Evolutionary conservation across 2,888 invertebrate genomes (phyloP), one percentile per base, ranked within the genome.

Genomic region (Metopia argyrocephala): DNA sequence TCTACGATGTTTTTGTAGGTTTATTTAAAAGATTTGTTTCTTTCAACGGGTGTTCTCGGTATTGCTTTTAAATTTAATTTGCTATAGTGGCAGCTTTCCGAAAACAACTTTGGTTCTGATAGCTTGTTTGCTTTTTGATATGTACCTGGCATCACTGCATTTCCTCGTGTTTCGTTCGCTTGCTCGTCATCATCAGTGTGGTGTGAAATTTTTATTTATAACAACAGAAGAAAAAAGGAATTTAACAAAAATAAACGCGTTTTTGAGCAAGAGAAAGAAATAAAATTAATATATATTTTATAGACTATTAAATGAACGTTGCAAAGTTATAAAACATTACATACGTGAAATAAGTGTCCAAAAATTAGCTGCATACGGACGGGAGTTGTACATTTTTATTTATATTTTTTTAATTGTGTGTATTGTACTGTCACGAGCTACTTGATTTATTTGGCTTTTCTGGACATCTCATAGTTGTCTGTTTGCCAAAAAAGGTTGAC

Each of bases 141-240:
- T n/a, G n/a, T 52, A 15, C 48, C 5, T 76, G 75, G 70, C 52
- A 76, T 18, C 61, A 31, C 27, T 18, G 27, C 28, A 57, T 62
- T 80, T 76, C 79, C 79, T 80, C 79, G 79, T 80, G 79, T 76
- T 76, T 76, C 74, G 52, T 80, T 71, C 71, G 66, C 79, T 76
- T 23, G 79, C 73, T 80, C 71, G 79, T 76, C 79, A 80, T 75
- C 75, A 75, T 69, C 64, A 79, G 74, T 79, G 78, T 69, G 52
- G 74, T 79, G 64, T 79, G 61, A 66, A 76, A 78, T 73, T 78
- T 75, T 76, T 81, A 81, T 76, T 81, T 76, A 81, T 78, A 81
- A 81, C 69, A 81, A 81, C 78, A 81, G 69, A 74, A 68, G 31
- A 57, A 48, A 76, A 64, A 65, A 64, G 38, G n/a, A 52, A 62